Evolutionary conservation across 2,888 invertebrate species (phyloP).

Genomic region (Zeuzera pyrina): DNA sequence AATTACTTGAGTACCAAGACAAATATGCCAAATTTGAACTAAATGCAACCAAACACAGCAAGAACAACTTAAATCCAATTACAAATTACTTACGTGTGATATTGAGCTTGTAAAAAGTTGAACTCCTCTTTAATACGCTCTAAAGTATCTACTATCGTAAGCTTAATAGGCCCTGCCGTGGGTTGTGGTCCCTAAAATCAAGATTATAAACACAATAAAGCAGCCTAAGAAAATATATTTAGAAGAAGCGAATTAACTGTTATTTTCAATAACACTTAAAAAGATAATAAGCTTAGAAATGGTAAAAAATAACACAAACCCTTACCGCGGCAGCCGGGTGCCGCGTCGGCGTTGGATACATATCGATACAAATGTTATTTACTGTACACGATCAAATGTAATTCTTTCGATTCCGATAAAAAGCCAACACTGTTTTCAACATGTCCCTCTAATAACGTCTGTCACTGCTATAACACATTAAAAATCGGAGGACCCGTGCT

Average conservation of each 20-base stretch:
- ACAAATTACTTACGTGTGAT: constrained; percentile 85
- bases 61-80: background rate
- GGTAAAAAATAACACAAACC: constrained; percentile 54
- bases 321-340: constrained; percentile 84
- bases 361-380: constrained; percentile 34
- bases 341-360: constrained; percentile 85
- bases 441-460: constrained; percentile 41
- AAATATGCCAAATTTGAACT: background rate
- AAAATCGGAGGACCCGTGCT: constrained; percentile 47
- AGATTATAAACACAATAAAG: constrained; percentile 22
- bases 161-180: constrained; percentile 92
- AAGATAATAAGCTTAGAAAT: constrained; percentile 7
- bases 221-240: constrained; percentile 10
- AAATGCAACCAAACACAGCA: background rate
- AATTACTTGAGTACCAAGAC: too few species aligned
- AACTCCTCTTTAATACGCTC: constrained; percentile 97
- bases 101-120: constrained; percentile 94
- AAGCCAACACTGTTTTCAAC: constrained; percentile 45
- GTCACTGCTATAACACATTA: constrained; percentile 55
- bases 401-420: constrained; percentile 44
- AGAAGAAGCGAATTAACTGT: constrained; percentile 13
- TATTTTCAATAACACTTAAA: constrained; percentile 20
- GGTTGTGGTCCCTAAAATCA: constrained; percentile 84
- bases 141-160: constrained; percentile 92
- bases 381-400: constrained; percentile 43